phyloP scores from a whole-genome alignment of 2,797 vertebrate genomes.

The Eurystomus glaucurus region DNA sequence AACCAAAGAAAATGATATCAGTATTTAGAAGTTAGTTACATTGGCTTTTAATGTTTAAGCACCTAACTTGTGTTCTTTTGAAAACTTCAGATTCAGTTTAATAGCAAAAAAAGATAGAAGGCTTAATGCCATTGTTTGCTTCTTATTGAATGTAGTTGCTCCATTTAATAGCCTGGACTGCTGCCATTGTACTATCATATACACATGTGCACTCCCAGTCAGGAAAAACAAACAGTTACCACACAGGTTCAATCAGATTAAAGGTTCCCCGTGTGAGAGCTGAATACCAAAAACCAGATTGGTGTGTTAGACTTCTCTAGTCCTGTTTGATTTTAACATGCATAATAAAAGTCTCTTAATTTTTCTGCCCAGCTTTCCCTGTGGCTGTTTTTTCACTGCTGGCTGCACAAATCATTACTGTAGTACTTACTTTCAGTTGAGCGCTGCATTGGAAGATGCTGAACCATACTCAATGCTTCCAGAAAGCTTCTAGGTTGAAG shows the following conservation, averaged over 20 bases:
- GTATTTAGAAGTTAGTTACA: background rate
- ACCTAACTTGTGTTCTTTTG: background rate
- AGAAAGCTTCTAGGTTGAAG: background rate
- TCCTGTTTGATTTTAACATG: constrained; percentile 34
- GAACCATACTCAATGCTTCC: background rate
- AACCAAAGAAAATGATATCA: background rate
- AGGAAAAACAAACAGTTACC: constrained; percentile 67
- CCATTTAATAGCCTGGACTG: constrained; percentile 61
- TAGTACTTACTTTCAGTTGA: background rate
- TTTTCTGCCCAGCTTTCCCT: constrained; percentile 21
- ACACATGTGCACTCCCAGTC: constrained; percentile 34
- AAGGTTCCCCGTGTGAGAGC: constrained; percentile 33
- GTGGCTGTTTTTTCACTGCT: background rate
- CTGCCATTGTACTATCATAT: constrained; percentile 28
- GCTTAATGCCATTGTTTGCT: constrained; percentile 39
- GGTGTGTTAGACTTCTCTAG: constrained; percentile 19
- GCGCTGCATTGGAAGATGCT: background rate
- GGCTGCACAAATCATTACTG: background rate
- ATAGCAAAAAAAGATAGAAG: constrained; percentile 15
- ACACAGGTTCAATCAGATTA: constrained; percentile 58
- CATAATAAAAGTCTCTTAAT: constrained; percentile 28
- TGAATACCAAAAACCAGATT: constrained; percentile 62
- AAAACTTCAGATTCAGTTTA: constrained; percentile 19
- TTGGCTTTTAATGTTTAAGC: background rate
- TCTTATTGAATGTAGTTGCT: constrained; percentile 49